These are phyloP conservation scores for Phodopus roborovskii DNA, from an alignment of 2,113 vertebrate genomes.

Conservation along the genomic window DNA sequence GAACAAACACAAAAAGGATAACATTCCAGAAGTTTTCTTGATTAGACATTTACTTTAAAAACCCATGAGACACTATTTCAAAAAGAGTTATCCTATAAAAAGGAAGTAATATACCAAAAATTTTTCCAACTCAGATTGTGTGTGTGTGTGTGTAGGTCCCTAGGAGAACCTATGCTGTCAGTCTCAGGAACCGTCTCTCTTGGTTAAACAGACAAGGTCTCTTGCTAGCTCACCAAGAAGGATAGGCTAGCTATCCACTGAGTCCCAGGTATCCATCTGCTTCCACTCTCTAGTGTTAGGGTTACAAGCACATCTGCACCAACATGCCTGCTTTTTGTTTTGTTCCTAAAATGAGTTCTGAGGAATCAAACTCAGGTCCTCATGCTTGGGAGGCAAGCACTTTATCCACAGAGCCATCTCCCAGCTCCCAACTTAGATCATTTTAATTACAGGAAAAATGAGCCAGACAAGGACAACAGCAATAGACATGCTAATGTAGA, in stretches of 20 bases:
- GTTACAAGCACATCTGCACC: too few species aligned
- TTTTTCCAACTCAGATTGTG: constrained; percentile 39
- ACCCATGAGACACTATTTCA: neutral
- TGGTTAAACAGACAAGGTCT: neutral
- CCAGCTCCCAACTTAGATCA: constrained; percentile 19
- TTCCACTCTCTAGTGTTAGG: too few species aligned
- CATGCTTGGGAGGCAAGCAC: neutral
- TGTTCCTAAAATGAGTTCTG: too few species aligned
- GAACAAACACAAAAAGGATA: constrained; percentile 9
- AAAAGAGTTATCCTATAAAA: neutral
- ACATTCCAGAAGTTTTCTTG: neutral
- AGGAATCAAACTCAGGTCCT: neutral
- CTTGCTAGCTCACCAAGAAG: neutral
- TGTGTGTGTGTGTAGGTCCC: neutral
- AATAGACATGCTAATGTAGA: neutral
- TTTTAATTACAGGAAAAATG: constrained; percentile 74
- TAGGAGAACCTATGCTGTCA: neutral
- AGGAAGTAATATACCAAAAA: constrained; percentile 41
- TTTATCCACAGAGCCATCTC: neutral
- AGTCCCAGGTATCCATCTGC: too few species aligned
- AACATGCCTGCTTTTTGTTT: too few species aligned
- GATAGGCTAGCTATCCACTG: too few species aligned
- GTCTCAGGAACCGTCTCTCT: neutral
- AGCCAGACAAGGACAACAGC: neutral
- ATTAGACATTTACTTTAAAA: neutral